Base-by-base conservation (phyloP, 2,113 vertebrate genomes). In the Porphyrio hochstetteri region DNA sequence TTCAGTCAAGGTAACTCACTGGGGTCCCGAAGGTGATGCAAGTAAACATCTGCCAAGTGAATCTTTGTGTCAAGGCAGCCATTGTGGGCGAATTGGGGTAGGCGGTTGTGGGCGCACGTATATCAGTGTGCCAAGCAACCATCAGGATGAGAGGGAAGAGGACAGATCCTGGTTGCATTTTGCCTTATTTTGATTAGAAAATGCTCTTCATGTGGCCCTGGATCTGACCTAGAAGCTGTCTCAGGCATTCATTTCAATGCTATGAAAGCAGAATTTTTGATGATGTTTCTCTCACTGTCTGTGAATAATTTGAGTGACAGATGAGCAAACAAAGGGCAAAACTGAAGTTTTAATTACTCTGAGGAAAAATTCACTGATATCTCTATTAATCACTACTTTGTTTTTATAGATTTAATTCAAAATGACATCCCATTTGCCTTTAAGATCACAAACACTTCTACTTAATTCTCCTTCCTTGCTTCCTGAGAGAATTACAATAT, bases 31-130 rank as follows among this genome's bases (percentile, higher is more conserved):
- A 85, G 93, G 94, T 96, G 86, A 95, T 83, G 74, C 87, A 70
- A 96, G 94, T 93, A 94, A 96, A 96, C 95, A 91, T 72, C 88
- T 96, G 93, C 95, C 90, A 94, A 95, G 90, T 95, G 92, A 95
- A 95, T 86, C 93, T 85, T 90, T 0, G 20, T 94, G 94, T 96
- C 94, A 94, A 94, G 95, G 95, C 64, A 95, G 96, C 76, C 91
- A 68, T 48, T 82, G 65, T 90, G 88, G 93, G 92, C 1, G 20
- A 82, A 61, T 70, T 67, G 50, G 85, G 59, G 57, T 92, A 91
- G 76, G 65, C 36, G 7, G 68, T 52, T 0, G 2, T 33, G 71
- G 75, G 60, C 46, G 40, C 79, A 75, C 28, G 24, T 96, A 86
- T 92, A 93, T 97, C 92, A 96, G 86, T 3, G 19, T 90, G 91